Conservation (phyloP, 1,140 invertebrate species). For the Trachymyrmex septentrionalis region DNA sequence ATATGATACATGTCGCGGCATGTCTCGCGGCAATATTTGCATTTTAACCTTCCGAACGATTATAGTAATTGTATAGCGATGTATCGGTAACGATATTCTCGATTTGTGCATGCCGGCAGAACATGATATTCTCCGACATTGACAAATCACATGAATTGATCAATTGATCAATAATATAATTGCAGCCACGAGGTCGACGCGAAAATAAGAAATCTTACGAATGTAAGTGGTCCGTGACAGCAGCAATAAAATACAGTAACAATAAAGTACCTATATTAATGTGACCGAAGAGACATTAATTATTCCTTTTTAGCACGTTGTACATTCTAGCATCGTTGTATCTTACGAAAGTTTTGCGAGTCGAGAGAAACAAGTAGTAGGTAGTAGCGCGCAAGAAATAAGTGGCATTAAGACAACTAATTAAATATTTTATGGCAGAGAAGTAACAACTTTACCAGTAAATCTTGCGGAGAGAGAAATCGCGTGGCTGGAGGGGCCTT, state of each 20-base stretch:
- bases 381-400: slow-evolving; percentile 40
- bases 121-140: slow-evolving; percentile 21
- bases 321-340: slow-evolving; percentile 8
- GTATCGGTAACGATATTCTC: slow-evolving; percentile 5
- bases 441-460: slow-evolving; percentile 71
- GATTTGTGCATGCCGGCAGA: neutral
- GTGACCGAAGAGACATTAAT: slow-evolving; percentile 33
- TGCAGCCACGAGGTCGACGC: neutral
- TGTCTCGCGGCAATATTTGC: slow-evolving; percentile 40
- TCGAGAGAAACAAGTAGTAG: slow-evolving; percentile 55
- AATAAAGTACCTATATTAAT: neutral
- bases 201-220: neutral
- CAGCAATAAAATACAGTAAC: too few relatives aligned
- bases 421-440: slow-evolving; percentile 76
- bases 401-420: slow-evolving; percentile 75
- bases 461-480: slow-evolving; percentile 67
- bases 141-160: slow-evolving; percentile 15
- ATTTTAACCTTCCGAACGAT: slow-evolving; percentile 39
- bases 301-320: neutral
- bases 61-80: slow-evolving; percentile 40
- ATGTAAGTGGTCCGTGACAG: neutral
- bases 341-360: slow-evolving; percentile 61
- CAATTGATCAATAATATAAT: slow-evolving; percentile 14
- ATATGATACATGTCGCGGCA: slow-evolving; percentile 11
- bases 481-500: slow-evolving; percentile 12